Evolutionary conservation across 2,113 vertebrate genomes (phyloP).

Genomic region (Thunnus thynnus): DNA sequence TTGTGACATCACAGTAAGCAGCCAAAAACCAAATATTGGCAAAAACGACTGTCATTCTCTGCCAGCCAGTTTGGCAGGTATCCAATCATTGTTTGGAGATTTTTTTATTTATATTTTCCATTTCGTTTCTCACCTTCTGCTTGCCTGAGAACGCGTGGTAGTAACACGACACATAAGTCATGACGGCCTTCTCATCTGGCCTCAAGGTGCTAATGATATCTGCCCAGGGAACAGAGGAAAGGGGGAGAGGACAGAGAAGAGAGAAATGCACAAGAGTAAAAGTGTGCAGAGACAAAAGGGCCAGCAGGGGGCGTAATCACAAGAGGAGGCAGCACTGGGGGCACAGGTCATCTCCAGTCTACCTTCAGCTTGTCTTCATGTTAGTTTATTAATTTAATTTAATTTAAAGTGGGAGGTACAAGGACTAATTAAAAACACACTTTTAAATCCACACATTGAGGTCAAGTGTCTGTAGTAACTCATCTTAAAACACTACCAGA

Average conservation of each 20-base stretch:
- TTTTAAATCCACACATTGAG: neutral
- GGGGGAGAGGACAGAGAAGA: conserved; percentile 67
- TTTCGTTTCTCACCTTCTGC: conserved; percentile 94
- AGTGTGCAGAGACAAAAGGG: conserved; percentile 82
- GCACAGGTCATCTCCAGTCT: conserved; percentile 63
- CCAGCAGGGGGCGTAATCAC: conserved; percentile 75
- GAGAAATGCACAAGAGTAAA: conserved; percentile 83
- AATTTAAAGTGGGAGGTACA: conserved; percentile 20
- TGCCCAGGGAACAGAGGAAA: conserved; percentile 87
- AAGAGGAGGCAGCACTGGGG: conserved; percentile 56
- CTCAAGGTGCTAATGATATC: conserved; percentile 99
- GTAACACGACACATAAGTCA: conserved; percentile 99
- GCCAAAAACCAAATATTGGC: conserved; percentile 7
- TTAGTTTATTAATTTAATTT: neutral
- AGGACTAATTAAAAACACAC: neutral
- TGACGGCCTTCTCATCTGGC: conserved; percentile 98
- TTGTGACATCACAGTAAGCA: neutral
- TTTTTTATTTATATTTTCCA: neutral
- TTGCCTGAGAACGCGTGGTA: conserved; percentile 99
- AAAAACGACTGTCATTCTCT: neutral
- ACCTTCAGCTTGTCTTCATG: neutral
- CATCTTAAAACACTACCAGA: neutral
- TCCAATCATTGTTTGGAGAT: conserved; percentile 10
- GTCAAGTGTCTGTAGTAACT: neutral
- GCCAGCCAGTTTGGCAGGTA: conserved; percentile 14